Evolutionary conservation across 2,888 invertebrate genomes (phyloP).

Genomic region (Calameuta pallipes): DNA sequence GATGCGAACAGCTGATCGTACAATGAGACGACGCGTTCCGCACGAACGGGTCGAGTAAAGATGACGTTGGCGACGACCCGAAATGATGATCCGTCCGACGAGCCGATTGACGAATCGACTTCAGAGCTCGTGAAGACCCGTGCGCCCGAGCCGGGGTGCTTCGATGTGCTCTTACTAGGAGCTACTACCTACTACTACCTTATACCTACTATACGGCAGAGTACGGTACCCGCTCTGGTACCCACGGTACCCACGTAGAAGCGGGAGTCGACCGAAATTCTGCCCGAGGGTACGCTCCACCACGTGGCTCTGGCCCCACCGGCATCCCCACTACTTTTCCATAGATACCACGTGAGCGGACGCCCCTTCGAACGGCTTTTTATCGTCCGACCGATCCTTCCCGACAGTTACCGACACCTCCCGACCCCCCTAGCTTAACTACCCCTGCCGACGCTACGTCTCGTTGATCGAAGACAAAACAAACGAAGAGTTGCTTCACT

Average conservation of each 20-base stretch:
- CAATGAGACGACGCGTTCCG: slow-evolving; percentile 1
- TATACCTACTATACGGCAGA: slow-evolving; percentile 14
- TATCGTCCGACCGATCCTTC: slow-evolving; percentile 3
- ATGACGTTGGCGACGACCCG: slow-evolving; percentile 20
- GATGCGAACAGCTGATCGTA: background rate
- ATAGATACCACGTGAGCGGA: slow-evolving; percentile 15
- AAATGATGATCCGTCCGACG: background rate
- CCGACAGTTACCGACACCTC: slow-evolving; percentile 33
- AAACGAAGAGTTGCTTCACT: background rate
- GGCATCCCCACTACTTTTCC: slow-evolving; percentile 26
- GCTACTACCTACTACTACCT: slow-evolving; percentile 41
- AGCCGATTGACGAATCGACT: slow-evolving; percentile 1
- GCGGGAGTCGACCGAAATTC: slow-evolving; percentile 41
- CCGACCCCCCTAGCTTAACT: slow-evolving; percentile 15
- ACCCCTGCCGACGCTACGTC: background rate
- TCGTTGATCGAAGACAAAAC: background rate
- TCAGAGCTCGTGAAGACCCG: background rate
- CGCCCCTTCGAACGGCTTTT: slow-evolving; percentile 21
- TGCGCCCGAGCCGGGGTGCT: slow-evolving; percentile 20
- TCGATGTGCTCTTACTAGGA: slow-evolving; percentile 46
- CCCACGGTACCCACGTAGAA: slow-evolving; percentile 11
- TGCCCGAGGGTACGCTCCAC: slow-evolving; percentile 45
- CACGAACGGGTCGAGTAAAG: slow-evolving; percentile 29
- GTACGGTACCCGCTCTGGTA: slow-evolving; percentile 19
- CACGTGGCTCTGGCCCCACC: slow-evolving; percentile 44